A percentile compares a stretch with the other conserved stretches of the same genome.
These are phyloP conservation scores for Synchiropus splendidus DNA, from an alignment of 2,113 vertebrate genomes.

Conservation along the genomic window DNA sequence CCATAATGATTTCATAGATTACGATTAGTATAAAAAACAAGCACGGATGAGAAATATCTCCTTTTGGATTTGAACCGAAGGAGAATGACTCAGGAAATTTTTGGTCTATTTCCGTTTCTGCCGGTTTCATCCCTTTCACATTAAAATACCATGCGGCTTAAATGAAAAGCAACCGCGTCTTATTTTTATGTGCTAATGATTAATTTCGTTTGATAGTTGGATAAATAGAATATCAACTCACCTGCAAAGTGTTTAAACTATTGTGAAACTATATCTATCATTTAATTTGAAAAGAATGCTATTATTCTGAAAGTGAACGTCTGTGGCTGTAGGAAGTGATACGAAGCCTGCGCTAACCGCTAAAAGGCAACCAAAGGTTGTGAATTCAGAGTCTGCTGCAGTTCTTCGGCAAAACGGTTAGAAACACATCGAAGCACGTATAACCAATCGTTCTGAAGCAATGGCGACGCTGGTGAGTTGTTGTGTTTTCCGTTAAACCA, in stretches of 20 bases:
- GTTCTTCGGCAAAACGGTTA: neutral
- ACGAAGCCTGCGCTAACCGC: neutral
- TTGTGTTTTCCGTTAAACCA: neutral
- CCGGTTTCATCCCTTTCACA: slow-evolving; percentile 19
- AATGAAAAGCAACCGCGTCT: too few species aligned
- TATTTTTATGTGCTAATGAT: too few species aligned
- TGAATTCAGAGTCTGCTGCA: fast-evolving
- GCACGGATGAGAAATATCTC: neutral
- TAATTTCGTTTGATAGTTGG: neutral
- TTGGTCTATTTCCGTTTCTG: slow-evolving; percentile 21
- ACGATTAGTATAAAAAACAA: neutral
- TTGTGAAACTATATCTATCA: fast-evolving
- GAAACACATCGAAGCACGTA: neutral
- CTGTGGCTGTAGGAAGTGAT: slow-evolving; percentile 20
- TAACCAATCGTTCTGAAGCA: fast-evolving
- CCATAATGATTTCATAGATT: slow-evolving; percentile 58
- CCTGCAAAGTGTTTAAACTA: fast-evolving
- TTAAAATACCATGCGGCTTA: slow-evolving; percentile 11
- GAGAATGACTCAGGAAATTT: slow-evolving; percentile 47
- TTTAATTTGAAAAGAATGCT: fast-evolving
- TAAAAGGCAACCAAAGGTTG: neutral
- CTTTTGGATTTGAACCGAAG: slow-evolving; percentile 13
- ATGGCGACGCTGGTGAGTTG: slow-evolving; percentile 30
- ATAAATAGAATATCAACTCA: fast-evolving
- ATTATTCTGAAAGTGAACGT: slow-evolving; percentile 29